phyloP scores from a whole-genome alignment of 2,888 invertebrate species.

The Stegana nigrithorax region DNA sequence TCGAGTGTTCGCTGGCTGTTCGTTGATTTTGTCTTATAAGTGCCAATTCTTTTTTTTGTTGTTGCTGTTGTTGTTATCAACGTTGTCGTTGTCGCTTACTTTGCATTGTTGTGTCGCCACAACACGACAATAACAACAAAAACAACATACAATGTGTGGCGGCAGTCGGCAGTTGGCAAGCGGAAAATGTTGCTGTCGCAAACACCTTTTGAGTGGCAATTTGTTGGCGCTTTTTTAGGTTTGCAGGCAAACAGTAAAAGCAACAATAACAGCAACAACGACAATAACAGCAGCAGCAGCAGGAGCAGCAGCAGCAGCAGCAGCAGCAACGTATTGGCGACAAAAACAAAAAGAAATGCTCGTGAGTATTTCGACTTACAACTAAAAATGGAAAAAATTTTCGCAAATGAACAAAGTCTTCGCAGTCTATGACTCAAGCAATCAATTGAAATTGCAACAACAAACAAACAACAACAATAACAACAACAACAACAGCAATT shows the following conservation, averaged over 20 bases:
- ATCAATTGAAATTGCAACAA: slow-evolving; percentile 46
- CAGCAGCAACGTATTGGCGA: background rate
- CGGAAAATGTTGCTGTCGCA: slow-evolving; percentile 44
- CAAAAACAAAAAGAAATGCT: background rate
- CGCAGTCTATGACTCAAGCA: slow-evolving; percentile 55
- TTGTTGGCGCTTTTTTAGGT: slow-evolving; percentile 48
- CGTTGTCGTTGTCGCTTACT: background rate
- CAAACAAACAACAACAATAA: slow-evolving; percentile 12
- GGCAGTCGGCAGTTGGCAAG: slow-evolving; percentile 15
- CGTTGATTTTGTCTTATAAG: too few species aligned
- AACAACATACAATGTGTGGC: slow-evolving; percentile 28
- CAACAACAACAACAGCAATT: background rate
- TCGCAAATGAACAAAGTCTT: slow-evolving; percentile 38
- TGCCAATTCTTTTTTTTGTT: background rate
- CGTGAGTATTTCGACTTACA: too few species aligned
- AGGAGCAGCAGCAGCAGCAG: background rate
- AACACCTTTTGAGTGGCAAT: slow-evolving; percentile 59
- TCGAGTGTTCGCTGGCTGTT: too few species aligned
- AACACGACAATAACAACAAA: slow-evolving; percentile 4
- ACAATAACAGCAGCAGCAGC: slow-evolving; percentile 13
- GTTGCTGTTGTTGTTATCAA: background rate
- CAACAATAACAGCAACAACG: background rate
- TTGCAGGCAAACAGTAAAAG: too few species aligned
- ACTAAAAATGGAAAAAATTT: slow-evolving; percentile 14
- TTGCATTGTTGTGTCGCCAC: slow-evolving; percentile 55